A percentile compares a stretch with the other conserved stretches of the same genome.
Evolutionary conservation across 2,797 vertebrate species (phyloP).

Genomic region (Molossus molossus): DNA sequence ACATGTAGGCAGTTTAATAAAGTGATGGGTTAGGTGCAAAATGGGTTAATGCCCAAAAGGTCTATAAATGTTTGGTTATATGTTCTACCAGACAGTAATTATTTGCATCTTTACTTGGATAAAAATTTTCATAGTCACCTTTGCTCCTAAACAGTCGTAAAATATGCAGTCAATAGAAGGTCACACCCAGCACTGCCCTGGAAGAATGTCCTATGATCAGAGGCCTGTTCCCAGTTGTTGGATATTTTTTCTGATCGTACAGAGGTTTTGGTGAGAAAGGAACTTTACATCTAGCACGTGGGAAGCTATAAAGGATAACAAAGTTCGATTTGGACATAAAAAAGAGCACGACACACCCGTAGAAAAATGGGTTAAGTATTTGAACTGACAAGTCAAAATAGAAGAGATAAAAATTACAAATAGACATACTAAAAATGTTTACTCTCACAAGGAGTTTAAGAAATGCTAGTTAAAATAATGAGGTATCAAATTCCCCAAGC

Average conservation of each 20-base stretch:
- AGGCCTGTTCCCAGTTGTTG: neutral
- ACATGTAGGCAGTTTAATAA: neutral
- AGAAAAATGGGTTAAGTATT: neutral
- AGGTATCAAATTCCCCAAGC: neutral
- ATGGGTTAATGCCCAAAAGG: neutral
- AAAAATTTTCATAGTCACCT: neutral
- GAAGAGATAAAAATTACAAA: conserved; percentile 70
- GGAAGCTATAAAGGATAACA: neutral
- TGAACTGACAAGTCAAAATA: conserved; percentile 27
- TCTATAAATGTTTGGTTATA: neutral
- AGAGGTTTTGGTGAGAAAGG: neutral
- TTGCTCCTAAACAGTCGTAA: neutral
- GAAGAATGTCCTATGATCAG: neutral
- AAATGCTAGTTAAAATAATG: conserved; percentile 37
- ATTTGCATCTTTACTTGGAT: neutral
- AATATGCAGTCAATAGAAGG: neutral
- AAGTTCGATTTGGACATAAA: conserved; percentile 30
- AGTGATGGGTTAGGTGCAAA: neutral
- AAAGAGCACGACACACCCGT: neutral
- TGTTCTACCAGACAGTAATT: neutral
- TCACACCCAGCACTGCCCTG: neutral
- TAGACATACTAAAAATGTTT: neutral
- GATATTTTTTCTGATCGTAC: conserved; percentile 32
- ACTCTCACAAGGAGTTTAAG: conserved; percentile 23
- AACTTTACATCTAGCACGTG: conserved; percentile 1